Conservation (phyloP, 2,888 invertebrate species). For the Erebia palarica region DNA sequence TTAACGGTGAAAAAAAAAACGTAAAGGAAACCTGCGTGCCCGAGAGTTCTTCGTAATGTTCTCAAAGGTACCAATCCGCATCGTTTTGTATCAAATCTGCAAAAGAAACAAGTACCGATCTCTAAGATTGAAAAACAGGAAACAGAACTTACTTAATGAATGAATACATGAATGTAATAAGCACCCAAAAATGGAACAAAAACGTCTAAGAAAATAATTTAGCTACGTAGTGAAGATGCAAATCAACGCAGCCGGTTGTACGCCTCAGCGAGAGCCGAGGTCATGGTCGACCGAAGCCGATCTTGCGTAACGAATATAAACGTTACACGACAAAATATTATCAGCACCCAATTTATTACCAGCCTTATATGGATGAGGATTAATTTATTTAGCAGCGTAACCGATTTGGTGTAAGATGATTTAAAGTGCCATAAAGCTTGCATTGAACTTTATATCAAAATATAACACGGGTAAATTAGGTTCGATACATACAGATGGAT, state of each 20-base stretch:
- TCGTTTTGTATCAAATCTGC: no score
- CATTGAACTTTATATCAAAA: slow-evolving; percentile 4
- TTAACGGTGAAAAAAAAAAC: no score
- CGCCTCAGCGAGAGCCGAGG: slow-evolving; percentile 28
- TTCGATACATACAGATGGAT: no score
- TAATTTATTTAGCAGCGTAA: slow-evolving; percentile 9
- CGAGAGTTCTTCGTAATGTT: no score
- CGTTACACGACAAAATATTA: slow-evolving; percentile 16
- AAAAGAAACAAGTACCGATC: no score
- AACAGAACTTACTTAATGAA: not conserved
- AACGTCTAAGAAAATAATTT: slow-evolving; percentile 5
- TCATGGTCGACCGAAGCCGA: slow-evolving; percentile 21
- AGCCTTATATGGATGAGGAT: not conserved
- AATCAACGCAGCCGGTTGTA: slow-evolving; percentile 31
- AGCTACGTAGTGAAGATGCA: slow-evolving; percentile 22
- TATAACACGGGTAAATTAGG: not conserved
- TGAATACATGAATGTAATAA: not conserved
- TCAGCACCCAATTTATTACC: not conserved
- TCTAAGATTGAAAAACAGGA: no score
- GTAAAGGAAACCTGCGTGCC: no score
- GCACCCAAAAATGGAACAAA: not conserved
- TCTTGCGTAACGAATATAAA: slow-evolving; percentile 16
- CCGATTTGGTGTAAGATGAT: not conserved
- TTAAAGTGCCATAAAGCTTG: not conserved
- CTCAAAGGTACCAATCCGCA: no score